Base-by-base conservation (phyloP, 1,140 invertebrate genomes). In the Scaptomyza pallida region DNA sequence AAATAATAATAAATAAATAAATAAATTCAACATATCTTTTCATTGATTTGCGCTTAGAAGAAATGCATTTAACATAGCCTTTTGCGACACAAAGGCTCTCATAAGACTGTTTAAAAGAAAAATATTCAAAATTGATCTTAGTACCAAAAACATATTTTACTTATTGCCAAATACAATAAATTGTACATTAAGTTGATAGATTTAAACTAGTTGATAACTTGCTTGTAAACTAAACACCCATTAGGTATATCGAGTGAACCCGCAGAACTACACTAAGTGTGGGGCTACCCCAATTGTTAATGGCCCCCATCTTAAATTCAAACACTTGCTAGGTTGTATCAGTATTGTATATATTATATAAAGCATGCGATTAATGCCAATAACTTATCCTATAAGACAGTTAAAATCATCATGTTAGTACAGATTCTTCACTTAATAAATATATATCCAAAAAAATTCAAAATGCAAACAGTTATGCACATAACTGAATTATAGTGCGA, bases 201-300 rank as follows among this genome's bases (percentile, higher is more conserved):
- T 59, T n/a, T 35, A 35, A 60, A 26, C 35, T 82, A 85, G 72
- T 56, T 45, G 47, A 45, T 76, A 74, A 63, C n/a, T n/a, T 19
- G 68, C 69, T 78, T 88, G 71, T 88, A 82, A 88, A 69, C 60
- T 71, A 82, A 85, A 78, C 82, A 88, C 82, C 82, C 82, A 76
- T 81, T 88, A 88, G 82, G 82, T 88, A 89, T 82, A 71, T 76
- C 75, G 82, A 88, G 82, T 88, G 82, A 88, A 75, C 78, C 64
- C 75, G 17, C 40, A 64, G 54, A 56, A 70, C 33, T 37, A 37
- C 33, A 12, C 26, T 26, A 52, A 21, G 21, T 37, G 21, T 37
- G 76, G 81, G 81, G 68, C 60, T 43, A 10, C 21, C 56, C 48
- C 71, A 60, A 59, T 47, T 80, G 73, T 64, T 41, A 75, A 78